These are phyloP conservation scores for Heliconius cydno DNA, from an alignment of 2,888 invertebrate species.

Conservation along the genomic window DNA sequence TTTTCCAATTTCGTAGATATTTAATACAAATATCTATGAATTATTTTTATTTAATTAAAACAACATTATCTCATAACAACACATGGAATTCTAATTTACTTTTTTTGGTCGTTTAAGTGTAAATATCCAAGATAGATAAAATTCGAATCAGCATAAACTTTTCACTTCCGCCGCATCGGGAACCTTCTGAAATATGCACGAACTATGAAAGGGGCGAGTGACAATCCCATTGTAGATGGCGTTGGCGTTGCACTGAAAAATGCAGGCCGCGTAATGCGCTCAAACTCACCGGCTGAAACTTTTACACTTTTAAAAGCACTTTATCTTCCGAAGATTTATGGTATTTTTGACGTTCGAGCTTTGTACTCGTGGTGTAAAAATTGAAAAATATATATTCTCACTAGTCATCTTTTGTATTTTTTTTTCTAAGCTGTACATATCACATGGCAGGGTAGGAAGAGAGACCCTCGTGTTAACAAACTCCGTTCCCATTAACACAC, in stretches of 20 bases:
- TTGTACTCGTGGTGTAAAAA: conserved; percentile 36
- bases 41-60: neutral
- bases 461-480: too few species aligned
- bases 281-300: conserved; percentile 53
- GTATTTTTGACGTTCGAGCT: conserved; percentile 54
- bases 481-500: too few species aligned
- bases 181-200: conserved; percentile 42
- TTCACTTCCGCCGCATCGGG: conserved; percentile 35
- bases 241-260: conserved; percentile 37
- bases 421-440: too few species aligned
- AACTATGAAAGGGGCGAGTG: conserved; percentile 42
- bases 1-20: too few species aligned
- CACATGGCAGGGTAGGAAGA: too few species aligned
- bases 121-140: conserved; percentile 22
- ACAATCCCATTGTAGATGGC: conserved; percentile 44
- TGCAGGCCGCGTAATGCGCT: conserved; percentile 36
- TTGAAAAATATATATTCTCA: conserved; percentile 6
- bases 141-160: conserved; percentile 35
- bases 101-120: neutral
- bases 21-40: too few species aligned
- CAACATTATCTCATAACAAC: neutral
- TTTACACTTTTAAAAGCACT: conserved; percentile 55
- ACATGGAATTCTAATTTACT: neutral
- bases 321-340: conserved; percentile 62
- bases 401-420: neutral